These are phyloP conservation scores for Catalaphyllia jardinei DNA, from an alignment of 64 coral and sea anemone genomes.

Conservation along the genomic window DNA sequence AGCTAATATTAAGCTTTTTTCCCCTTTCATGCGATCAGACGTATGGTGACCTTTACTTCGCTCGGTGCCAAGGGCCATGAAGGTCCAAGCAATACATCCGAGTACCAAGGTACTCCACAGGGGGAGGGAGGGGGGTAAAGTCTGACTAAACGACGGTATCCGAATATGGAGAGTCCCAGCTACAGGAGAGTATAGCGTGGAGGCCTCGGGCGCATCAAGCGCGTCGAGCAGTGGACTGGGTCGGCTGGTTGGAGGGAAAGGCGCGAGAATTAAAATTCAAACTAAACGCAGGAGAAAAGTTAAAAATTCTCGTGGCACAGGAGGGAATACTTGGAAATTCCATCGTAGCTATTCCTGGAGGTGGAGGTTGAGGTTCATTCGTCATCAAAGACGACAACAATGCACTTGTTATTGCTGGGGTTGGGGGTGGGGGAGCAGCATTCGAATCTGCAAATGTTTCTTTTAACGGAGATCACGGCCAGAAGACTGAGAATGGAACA, in stretches of 20 bases:
- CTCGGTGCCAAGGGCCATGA: conserved; percentile 19
- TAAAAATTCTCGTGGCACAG: conserved; percentile 79
- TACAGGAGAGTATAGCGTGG: conserved; percentile 61
- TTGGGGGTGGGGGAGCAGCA: conserved; percentile 74
- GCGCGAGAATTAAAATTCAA: conserved; percentile 65
- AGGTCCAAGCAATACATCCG: conserved; percentile 43
- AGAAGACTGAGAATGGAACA: conserved; percentile 61
- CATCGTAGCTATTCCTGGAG: not conserved
- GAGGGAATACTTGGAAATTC: not conserved
- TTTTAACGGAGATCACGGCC: conserved; percentile 63
- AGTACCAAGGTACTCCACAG: conserved; percentile 58
- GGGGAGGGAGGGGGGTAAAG: conserved; percentile 72
- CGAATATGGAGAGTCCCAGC: conserved; percentile 76
- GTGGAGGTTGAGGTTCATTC: conserved; percentile 84
- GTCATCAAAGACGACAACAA: conserved; percentile 25
- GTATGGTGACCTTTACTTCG: conserved; percentile 57
- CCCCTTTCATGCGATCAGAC: conserved; percentile 7
- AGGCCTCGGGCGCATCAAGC: conserved; percentile 72
- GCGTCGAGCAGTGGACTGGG: not conserved
- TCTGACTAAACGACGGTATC: conserved; percentile 43
- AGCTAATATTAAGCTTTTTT: not conserved
- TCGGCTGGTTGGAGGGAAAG: conserved; percentile 50
- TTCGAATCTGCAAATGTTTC: not conserved
- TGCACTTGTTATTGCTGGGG: conserved; percentile 67
- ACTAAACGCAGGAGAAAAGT: conserved; percentile 21